Evolutionary conservation across 2,797 vertebrate genomes (phyloP).

Genomic region (Platyrinchus mystaceus): DNA sequence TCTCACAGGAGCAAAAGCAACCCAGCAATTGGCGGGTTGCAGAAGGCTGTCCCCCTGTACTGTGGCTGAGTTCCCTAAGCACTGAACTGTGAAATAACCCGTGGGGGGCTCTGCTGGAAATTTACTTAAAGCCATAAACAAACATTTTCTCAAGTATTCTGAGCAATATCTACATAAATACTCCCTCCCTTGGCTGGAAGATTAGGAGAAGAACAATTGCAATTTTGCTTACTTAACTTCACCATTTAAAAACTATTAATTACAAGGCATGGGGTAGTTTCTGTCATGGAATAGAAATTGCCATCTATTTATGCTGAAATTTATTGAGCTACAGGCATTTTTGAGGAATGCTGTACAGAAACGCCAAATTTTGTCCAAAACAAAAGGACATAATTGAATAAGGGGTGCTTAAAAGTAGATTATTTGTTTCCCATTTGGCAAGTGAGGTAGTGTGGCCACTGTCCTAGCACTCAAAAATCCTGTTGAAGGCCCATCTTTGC

Average conservation of each 20-base stretch:
- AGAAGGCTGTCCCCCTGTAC: neutral
- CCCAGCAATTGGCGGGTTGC: neutral
- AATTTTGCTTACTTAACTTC: neutral
- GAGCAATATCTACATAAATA: neutral
- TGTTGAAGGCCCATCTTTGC: neutral
- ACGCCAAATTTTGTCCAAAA: neutral
- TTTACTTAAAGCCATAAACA: neutral
- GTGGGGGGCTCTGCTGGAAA: neutral
- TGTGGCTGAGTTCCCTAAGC: neutral
- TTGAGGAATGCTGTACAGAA: neutral
- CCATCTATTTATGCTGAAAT: neutral
- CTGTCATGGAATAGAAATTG: neutral
- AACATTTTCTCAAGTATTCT: neutral
- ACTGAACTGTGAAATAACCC: neutral
- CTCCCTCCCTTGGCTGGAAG: neutral
- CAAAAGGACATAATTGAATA: neutral
- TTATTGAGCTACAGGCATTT: neutral
- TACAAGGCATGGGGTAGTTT: neutral
- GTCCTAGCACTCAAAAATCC: neutral
- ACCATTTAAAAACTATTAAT: neutral
- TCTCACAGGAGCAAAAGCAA: neutral
- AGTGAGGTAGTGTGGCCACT: neutral
- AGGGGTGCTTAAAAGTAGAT: neutral
- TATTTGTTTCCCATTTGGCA: neutral
- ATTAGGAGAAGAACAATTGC: neutral